A percentile compares a stretch with the other conserved stretches of the same genome.
Evolutionary conservation across 2,888 invertebrate genomes (phyloP).

Genomic region (Eueremaeus valkanovi): DNA sequence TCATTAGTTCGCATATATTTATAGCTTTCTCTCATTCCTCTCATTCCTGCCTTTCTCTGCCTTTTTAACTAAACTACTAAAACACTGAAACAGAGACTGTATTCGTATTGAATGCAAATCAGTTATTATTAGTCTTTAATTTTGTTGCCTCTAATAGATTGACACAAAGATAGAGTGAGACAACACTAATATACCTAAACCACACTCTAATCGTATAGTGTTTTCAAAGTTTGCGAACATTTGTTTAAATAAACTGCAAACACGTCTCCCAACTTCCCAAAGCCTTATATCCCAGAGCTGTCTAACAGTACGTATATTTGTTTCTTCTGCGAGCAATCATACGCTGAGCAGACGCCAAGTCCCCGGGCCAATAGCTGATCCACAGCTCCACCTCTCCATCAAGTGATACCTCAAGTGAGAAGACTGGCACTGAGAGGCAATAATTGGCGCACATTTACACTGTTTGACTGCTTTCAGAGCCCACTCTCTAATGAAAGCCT

Average conservation of each 20-base stretch:
- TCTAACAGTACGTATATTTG: neutral
- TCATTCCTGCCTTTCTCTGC: too few relatives aligned
- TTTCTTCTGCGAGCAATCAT: neutral
- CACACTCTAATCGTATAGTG: neutral
- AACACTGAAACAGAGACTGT: neutral
- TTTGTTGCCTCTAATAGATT: neutral
- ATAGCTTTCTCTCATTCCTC: too few relatives aligned
- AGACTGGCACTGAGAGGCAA: conserved; percentile 17
- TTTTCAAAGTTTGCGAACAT: neutral
- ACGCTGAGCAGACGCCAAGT: neutral
- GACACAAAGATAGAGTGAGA: neutral
- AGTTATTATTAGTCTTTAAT: neutral
- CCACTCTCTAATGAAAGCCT: neutral
- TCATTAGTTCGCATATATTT: too few relatives aligned
- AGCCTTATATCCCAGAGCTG: neutral
- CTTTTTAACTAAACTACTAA: too few relatives aligned
- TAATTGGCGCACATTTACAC: neutral
- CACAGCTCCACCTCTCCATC: conserved; percentile 6
- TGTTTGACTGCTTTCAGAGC: neutral
- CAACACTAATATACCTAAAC: neutral
- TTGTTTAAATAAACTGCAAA: neutral
- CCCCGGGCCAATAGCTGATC: conserved; percentile 10
- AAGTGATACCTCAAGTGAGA: conserved; percentile 20
- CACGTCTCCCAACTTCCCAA: neutral
- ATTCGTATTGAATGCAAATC: conserved; percentile 1